Base-by-base conservation (phyloP, 2,888 invertebrate genomes). In the Tetranychus truncatus region DNA sequence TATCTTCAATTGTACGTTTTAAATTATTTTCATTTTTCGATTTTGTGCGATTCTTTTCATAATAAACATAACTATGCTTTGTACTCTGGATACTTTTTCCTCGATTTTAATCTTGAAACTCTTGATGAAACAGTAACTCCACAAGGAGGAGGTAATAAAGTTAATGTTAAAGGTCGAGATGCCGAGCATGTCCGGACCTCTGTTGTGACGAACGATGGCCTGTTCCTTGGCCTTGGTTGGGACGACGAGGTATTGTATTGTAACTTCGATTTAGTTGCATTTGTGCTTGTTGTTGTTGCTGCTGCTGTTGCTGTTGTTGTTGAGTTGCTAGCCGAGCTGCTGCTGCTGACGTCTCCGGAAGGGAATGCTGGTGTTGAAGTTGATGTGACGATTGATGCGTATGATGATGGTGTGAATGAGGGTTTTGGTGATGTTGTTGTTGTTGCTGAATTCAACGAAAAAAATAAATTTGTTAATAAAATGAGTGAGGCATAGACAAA, bases 351-450 rank as follows among this genome's bases (percentile, higher is more conserved):
- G 21, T 24, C 34, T 69, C 69, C 34, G 69, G 69, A 9, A 69
- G 20, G 20, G 69, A 69, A 69, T 69, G 20, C 69, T 69, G 69
- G 34, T 69, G 69, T 24, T 69, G 69, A 69, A 69, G 69, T 69
- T 69, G 69, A 69, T 69, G 69, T 20, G 69, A 69, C 34, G 69
- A 69, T 24, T 69, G 69, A 69, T 24, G 69, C 6, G 20, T 20
- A 21, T 69, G 69, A 24, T 69, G 69, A 21, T 69, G 69, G 20
- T 11, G 34, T 24, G 20, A 24, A 69, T 20, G 20, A 4, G n/a
- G 69, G 20, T 11, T 20, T 20, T n/a, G 69, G 20, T 69, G 69
- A 20, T 69, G 69, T 21, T 69, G 67, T 67, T 55, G 24, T n/a
- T 67, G n/a, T 34, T 34, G 34, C 5, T 34, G 34, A 0, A 34